Percentiles rank a stretch among this genome's conserved stretches.
Evolutionary conservation across 2,888 invertebrate species (phyloP).

Genomic region (Vesta saturnalis): DNA sequence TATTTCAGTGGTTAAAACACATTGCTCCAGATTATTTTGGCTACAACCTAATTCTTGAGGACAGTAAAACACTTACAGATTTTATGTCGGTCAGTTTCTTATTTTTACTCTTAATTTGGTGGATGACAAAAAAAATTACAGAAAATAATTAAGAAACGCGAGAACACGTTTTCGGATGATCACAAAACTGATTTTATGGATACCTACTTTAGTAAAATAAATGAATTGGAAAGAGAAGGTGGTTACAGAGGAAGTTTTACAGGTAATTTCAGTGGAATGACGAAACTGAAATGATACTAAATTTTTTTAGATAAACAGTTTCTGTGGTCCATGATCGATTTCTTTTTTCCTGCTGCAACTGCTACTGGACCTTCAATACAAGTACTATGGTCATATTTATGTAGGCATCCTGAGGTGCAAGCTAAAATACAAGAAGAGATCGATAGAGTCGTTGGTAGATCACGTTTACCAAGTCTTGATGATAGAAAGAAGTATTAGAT

Average conservation of each 20-base stretch:
- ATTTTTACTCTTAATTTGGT: not conserved
- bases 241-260: constrained; percentile 16
- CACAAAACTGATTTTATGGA: constrained; percentile 71
- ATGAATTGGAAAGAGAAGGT: constrained; percentile 59
- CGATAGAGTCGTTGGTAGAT: constrained; percentile 69
- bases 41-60: constrained; percentile 63
- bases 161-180: constrained; percentile 60
- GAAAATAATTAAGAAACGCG: constrained; percentile 64
- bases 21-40: constrained; percentile 69
- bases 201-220: constrained; percentile 69
- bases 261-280: constrained; percentile 21
- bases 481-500: constrained; percentile 69
- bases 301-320: constrained; percentile 67
- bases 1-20: constrained; percentile 71
- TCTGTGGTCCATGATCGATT: constrained; percentile 68
- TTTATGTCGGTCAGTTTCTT: constrained; percentile 63
- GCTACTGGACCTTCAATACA: constrained; percentile 64
- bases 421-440: constrained; percentile 70
- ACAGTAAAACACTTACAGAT: too few species aligned
- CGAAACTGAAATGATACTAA: not conserved
- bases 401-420: constrained; percentile 68
- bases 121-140: constrained; percentile 46
- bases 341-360: constrained; percentile 70
- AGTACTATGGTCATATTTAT: constrained; percentile 66
- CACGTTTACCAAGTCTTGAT: constrained; percentile 68